Base-by-base conservation (phyloP, 2,888 invertebrate genomes). In the Hirtodrosophila confusa region DNA sequence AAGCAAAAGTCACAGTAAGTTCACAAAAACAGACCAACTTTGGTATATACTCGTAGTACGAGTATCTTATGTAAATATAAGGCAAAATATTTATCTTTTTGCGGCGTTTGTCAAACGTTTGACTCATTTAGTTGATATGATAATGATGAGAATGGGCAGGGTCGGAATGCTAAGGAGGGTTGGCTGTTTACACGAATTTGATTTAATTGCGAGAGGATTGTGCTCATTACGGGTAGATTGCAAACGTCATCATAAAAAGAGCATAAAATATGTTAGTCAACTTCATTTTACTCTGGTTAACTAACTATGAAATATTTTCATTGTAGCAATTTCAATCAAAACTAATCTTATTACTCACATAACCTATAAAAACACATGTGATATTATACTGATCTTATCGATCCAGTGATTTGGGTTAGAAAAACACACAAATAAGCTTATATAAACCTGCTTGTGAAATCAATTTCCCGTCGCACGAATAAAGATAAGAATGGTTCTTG, bases 391-490 rank as follows among this genome's bases (percentile, higher is more conserved):
- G 71, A 66, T 51, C 55, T 71, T 62, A 74, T 76, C 73, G 57
- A 71, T 66, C 39, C 57, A 24, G 12, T 54, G 61, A 55, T 71
- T 61, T 70, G 71, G 65, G 54, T 57, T 61, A 75, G 57, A 54
- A 48, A 33, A 41, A 40, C 41, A 54, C 31, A 50, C 8, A 55
- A 41, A 36, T 41, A 57, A 44, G 56, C 55, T 64, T 60, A 76
- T 62, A 63, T 63, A 67, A 75, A 67, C 68, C 56, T 62, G 72
- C 41, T 67, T 70, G 61, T 56, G 83, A 77, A 82, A 83, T 76
- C 69, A 72, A 62, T 60, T 70, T 54, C 39, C 35, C 43, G 55
- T 45, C 49, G 60, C 12, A 43, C 35, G 44, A 44, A 5, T 23
- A 4, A 10, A 69, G 80, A 86, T 79, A 86, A 88, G 79, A 58